These are phyloP conservation scores for Brachionus plicatilis DNA, from an alignment of 1,140 invertebrate genomes.

Conservation along the genomic window DNA sequence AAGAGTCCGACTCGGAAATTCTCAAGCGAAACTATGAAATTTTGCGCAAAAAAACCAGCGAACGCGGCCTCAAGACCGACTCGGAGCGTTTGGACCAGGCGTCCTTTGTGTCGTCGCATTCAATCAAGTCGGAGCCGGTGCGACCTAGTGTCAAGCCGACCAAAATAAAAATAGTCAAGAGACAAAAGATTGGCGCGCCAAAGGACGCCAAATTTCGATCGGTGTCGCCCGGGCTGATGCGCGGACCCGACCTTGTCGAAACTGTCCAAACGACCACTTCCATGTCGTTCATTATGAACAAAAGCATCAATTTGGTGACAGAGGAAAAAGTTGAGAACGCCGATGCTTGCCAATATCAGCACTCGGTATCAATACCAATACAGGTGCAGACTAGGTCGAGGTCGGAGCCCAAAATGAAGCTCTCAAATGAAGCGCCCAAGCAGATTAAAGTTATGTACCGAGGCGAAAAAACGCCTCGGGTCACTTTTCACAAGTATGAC, in stretches of 20 bases:
- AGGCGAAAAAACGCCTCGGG: neutral
- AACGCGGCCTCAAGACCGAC: neutral
- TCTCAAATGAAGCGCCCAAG: neutral
- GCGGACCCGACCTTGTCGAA: slow-evolving; percentile 17
- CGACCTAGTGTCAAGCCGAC: neutral
- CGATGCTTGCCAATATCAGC: neutral
- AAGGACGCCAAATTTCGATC: neutral
- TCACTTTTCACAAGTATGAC: slow-evolving; percentile 26
- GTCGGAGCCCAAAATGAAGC: neutral
- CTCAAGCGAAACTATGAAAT: slow-evolving; percentile 28
- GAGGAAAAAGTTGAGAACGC: neutral
- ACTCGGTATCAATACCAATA: neutral
- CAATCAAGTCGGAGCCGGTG: neutral
- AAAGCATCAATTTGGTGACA: slow-evolving; percentile 34
- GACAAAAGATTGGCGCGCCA: neutral
- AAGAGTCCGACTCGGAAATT: neutral
- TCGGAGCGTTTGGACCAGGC: neutral
- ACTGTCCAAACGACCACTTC: slow-evolving; percentile 28
- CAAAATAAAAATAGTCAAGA: slow-evolving; percentile 29
- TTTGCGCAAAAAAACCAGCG: slow-evolving; percentile 16
- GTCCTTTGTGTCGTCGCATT: slow-evolving; percentile 10
- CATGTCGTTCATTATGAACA: slow-evolving; percentile 39
- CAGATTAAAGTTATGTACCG: neutral
- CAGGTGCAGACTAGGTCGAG: neutral
- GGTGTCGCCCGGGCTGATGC: slow-evolving; percentile 3